Conservation (phyloP, 2,113 vertebrate species). For the Nipponia nippon region DNA sequence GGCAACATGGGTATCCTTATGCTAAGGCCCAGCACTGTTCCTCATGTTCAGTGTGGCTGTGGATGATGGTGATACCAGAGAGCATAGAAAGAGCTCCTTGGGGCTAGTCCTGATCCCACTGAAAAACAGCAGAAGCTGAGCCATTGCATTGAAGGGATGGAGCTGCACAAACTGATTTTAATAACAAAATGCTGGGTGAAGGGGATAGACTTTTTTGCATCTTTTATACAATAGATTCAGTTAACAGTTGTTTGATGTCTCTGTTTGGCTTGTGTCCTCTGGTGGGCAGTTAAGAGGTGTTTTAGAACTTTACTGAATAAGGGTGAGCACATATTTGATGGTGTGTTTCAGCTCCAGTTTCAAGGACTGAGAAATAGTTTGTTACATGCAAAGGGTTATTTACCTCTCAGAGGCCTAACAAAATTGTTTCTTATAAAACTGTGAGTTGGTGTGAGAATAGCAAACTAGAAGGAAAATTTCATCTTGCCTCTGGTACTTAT, state of each 20-base stretch:
- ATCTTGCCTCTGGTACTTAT: neutral
- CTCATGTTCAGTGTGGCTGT: accelerated
- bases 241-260: neutral
- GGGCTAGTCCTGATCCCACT: neutral
- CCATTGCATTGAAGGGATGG: neutral
- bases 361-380: neutral
- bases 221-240: neutral
- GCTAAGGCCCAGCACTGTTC: neutral
- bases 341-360: neutral
- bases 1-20: neutral
- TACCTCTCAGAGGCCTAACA: neutral
- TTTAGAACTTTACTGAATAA: neutral
- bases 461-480: neutral
- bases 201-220: neutral
- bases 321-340: neutral
- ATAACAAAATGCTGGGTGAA: neutral
- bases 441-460: neutral
- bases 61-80: neutral
- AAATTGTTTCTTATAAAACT: neutral
- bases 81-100: neutral
- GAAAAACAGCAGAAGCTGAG: neutral
- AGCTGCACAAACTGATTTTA: neutral
- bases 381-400: neutral
- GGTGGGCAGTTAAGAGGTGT: neutral
- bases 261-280: neutral